Evolutionary conservation across 2,888 invertebrate genomes (phyloP).

Genomic region (Tenthredo notha): DNA sequence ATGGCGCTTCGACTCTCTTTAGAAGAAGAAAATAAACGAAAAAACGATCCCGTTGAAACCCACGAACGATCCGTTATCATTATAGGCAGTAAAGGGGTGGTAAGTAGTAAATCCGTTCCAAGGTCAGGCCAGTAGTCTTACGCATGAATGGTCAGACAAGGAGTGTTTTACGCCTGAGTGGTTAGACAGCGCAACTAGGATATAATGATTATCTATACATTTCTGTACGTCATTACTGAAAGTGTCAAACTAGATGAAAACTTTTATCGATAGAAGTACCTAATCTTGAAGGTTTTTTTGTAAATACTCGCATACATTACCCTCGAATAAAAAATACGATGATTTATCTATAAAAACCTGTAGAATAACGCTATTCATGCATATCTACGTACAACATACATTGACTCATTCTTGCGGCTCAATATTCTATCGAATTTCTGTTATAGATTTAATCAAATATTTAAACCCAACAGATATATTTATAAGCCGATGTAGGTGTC

Average conservation of each 20-base stretch:
- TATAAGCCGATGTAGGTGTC: neutral
- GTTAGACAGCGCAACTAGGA: neutral
- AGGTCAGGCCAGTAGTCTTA: conserved; percentile 8
- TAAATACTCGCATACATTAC: neutral
- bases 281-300: neutral
- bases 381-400: neutral
- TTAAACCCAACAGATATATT: neutral
- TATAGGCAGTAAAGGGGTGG: conserved; percentile 85
- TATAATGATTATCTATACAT: neutral
- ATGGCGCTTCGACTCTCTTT: conserved; percentile 63
- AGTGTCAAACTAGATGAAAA: neutral
- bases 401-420: neutral
- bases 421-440: neutral
- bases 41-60: conserved; percentile 71
- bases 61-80: conserved; percentile 82
- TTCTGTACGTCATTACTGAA: neutral
- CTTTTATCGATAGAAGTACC: neutral
- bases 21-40: conserved; percentile 66
- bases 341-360: neutral
- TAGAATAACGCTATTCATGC: neutral
- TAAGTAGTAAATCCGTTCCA: conserved; percentile 71
- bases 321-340: no score
- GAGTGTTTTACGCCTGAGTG: conserved; percentile 9
- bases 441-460: neutral
- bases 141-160: conserved; percentile 48